Base-by-base conservation (phyloP, 2,113 vertebrate genomes). In the Misgurnus mizolepis region DNA sequence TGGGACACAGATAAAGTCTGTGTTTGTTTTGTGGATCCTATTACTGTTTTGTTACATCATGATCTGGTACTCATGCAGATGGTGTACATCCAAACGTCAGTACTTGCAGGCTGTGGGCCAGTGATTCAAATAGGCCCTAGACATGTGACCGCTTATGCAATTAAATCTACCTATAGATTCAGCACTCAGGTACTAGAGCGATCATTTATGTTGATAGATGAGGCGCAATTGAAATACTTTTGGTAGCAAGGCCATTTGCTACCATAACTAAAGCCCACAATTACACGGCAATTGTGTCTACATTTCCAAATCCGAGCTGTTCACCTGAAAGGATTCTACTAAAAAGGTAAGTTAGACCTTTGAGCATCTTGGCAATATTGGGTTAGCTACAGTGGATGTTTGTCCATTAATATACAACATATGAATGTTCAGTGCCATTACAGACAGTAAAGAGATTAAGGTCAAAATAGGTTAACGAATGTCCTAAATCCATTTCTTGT, bases 61-160 rank as follows among this genome's bases (percentile, higher is more conserved):
- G 27, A 34, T 34, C 27, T 34, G 27, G 1, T 34, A 34, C 27
- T 34, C 27, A 34, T 34, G 27, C 27, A 34, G 27, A 34, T 34
- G 27, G 50, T 12, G 12, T 10, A 70, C n/a, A 41, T 18, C 9
- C 4, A 39, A 53, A 15, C 17, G 5, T 53, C 43, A 70, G 55
- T 70, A 50, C 55, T 39, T 65, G 12, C 41, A 18, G 50, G 67
- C 53, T 70, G 22, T 61, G 40, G 56, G 17, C 85, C 89, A 90
- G 89, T 90, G 87, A 88, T 89, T 93, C 93, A 89, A 79, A 50
- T 92, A 91, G 90, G 83, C 88, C 89, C 91, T 15, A 81, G 78
- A 34, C 64, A 66, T 65, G 64, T 74, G 17, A 80, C 55, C 45
- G 7, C 71, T 67, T 66, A 80, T 9, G 71, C 53, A 75, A 60